Evolutionary conservation across 2,888 invertebrate species (phyloP).

Genomic region (Leucophenga maculata): DNA sequence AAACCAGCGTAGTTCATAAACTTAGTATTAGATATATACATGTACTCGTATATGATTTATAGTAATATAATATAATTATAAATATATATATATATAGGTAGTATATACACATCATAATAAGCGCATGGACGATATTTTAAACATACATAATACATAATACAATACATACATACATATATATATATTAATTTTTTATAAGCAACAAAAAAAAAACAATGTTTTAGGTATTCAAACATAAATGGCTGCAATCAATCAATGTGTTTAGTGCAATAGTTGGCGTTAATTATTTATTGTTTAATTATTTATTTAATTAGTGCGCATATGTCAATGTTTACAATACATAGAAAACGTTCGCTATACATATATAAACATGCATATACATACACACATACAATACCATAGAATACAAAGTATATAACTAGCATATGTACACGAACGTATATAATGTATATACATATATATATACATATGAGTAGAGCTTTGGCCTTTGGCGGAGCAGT

Average conservation of each 20-base stretch:
- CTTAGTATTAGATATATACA: not conserved
- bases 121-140: not conserved
- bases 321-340: not conserved
- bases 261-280: conserved; percentile 29
- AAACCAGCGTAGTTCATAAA: not conserved
- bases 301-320: conserved; percentile 1
- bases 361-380: conserved; percentile 35
- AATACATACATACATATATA: too few relatives aligned
- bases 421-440: conserved; percentile 14
- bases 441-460: conserved; percentile 8
- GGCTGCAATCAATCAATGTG: conserved; percentile 27
- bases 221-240: conserved; percentile 32
- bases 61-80: conserved; percentile 44
- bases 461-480: conserved; percentile 7
- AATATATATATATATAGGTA: conserved; percentile 44
- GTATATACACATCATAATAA: conserved; percentile 36
- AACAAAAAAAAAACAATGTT: not conserved
- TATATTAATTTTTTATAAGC: too few relatives aligned
- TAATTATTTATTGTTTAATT: conserved; percentile 11
- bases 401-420: conserved; percentile 26
- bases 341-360: too few relatives aligned
- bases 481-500: conserved; percentile 1
- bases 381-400: conserved; percentile 43
- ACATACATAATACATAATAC: too few relatives aligned
- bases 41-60: conserved; percentile 26